phyloP scores from a whole-genome alignment of 1,140 invertebrate species.

The Copidosoma floridanum region DNA sequence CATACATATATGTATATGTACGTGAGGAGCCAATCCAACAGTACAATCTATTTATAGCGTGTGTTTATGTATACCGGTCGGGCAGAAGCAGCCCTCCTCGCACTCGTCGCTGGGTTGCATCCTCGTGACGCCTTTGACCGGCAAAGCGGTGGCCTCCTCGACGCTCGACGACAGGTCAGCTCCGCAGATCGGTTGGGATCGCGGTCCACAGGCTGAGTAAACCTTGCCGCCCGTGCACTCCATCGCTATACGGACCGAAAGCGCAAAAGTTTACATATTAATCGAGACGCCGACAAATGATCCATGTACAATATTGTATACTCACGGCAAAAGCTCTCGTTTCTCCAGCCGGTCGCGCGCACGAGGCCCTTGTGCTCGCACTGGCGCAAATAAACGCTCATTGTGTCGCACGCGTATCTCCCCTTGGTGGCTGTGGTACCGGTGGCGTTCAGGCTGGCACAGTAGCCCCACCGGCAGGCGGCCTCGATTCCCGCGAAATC shows the following conservation, averaged over 20 bases:
- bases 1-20: too few relatives aligned
- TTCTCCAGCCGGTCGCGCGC: slow-evolving; percentile 69
- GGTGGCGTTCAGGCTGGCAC: slow-evolving; percentile 62
- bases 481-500: slow-evolving; percentile 60
- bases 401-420: slow-evolving; percentile 74
- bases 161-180: slow-evolving; percentile 40
- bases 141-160: slow-evolving; percentile 24
- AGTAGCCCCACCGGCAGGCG: slow-evolving; percentile 77
- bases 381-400: slow-evolving; percentile 74
- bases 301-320: slow-evolving; percentile 32
- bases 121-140: too few relatives aligned
- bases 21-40: too few relatives aligned
- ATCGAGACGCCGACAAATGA: too few relatives aligned
- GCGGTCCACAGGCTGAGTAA: slow-evolving; percentile 69
- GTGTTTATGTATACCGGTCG: too few relatives aligned
- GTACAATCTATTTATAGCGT: too few relatives aligned
- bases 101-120: too few relatives aligned
- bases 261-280: too few relatives aligned
- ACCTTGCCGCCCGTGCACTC: slow-evolving; percentile 66
- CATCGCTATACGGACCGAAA: slow-evolving; percentile 59
- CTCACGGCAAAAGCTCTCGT: slow-evolving; percentile 75
- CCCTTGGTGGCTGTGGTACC: too few relatives aligned
- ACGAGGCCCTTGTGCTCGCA: slow-evolving; percentile 67
- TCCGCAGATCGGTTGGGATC: slow-evolving; percentile 60
- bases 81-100: slow-evolving; percentile 86